Evolutionary conservation across 2,113 vertebrate species (phyloP).

Genomic region (Clinocottus analis): DNA sequence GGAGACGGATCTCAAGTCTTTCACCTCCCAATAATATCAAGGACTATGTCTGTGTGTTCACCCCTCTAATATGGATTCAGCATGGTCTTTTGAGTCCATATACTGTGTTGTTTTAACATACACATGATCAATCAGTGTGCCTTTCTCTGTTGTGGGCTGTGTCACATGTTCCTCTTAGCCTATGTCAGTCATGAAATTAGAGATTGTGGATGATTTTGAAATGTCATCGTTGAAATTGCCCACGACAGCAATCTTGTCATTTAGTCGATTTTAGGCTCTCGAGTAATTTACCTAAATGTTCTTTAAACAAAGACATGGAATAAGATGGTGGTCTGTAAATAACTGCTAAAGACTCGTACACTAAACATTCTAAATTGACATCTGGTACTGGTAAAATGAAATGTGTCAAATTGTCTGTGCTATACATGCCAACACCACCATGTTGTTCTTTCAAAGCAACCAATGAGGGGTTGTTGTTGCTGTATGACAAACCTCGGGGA

Average conservation of each 20-base stretch:
- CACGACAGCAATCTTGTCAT: neutral
- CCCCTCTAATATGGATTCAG: too few species aligned
- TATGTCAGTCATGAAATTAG: too few species aligned
- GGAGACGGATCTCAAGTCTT: neutral
- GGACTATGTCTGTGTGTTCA: too few species aligned
- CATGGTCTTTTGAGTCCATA: too few species aligned
- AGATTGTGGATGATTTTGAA: neutral
- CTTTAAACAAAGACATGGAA: slow-evolving; percentile 1
- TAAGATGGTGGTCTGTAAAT: neutral
- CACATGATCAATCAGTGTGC: neutral
- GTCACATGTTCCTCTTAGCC: too few species aligned
- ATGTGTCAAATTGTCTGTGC: neutral
- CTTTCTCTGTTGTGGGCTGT: neutral
- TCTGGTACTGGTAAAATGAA: neutral
- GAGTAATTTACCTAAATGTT: neutral
- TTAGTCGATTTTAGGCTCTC: neutral
- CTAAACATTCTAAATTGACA: slow-evolving; percentile 2
- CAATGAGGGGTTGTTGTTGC: neutral
- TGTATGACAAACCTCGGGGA: neutral
- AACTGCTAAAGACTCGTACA: neutral
- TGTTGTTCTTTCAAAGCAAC: neutral
- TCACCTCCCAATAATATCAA: neutral
- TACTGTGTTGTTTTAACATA: slow-evolving; percentile 14
- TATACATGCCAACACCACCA: slow-evolving; percentile 6
- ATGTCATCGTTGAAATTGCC: neutral